Evolutionary conservation across 2,113 vertebrate species (phyloP), one percentile per base, ranked within the genome.

Genomic region (Bothrops jararaca): DNA sequence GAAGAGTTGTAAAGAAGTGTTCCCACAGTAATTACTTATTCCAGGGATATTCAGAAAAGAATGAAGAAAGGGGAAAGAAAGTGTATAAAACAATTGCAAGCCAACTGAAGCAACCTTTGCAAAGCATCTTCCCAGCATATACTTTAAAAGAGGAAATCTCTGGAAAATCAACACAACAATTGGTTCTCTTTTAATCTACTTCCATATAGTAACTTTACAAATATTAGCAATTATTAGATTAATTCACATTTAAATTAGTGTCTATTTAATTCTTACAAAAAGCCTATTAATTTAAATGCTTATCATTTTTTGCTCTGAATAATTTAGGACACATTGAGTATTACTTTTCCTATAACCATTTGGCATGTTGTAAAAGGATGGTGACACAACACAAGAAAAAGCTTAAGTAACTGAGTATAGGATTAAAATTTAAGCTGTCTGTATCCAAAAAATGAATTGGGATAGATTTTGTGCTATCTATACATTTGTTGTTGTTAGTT

Each of bases 1-100:
- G 98, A 98, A 98, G 97, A 97, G 97, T 97, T 97, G 97, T 97
- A 98, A 97, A 97, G 97, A 97, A 97, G 97, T 98, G 97, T 98
- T 98, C 97, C 98, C 98, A 98, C 98, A 98, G 97, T 98, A 97
- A 98, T 98, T 98, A 98, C 98, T 97, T 97, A 98, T 98, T 98
- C 97, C 95, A 97, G 97, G 97, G 97, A 98, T 98, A 97, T 97
- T 98, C 97, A 95, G 96, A 96, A 97, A 96, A 97, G 97, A 97
- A 97, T 98, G 97, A 97, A 98, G 97, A 97, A 97, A 97, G 96
- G 96, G 95, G 97, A 97, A 97, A 98, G 97, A 97, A 97, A 98
- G 97, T 95, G 96, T 97, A 97, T 96, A 97, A 97, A 98, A 97
- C 96, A 96, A 97, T 97, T 97, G 95, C 96, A 95, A 94, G 90